Evolutionary conservation across 2,888 invertebrate species (phyloP), one percentile per base, ranked within the genome.

Genomic region (Papilio elwesi): DNA sequence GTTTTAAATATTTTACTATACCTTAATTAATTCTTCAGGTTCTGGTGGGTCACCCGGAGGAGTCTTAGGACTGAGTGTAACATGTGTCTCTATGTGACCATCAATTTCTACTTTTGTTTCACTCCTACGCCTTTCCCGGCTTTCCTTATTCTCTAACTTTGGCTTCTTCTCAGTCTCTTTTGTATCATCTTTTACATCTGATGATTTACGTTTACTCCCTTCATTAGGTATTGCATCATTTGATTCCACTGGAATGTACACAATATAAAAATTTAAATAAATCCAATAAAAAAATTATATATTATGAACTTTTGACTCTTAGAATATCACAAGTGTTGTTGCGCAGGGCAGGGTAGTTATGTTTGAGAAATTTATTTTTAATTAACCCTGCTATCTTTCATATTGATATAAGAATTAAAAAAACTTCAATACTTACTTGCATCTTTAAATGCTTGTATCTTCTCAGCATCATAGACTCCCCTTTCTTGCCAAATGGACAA

Each of bases 401-500:
- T 26, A 26, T 26, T 26, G 26, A 26, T 26, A 26, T 26, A 26
- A 26, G 4, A 26, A 1, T 26, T 26, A 26, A n/a, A n/a, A n/a
- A 43, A 43, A 43, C 1, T 26, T 55, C 6, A 68, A 15, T 66
- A 83, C 89, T 81, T 77, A 94, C 94, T 89, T 78, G 95, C 95
- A 73, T 94, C 94, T 86, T 96, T 97, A 86, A 96, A 97, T 73
- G 97, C 97, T 70, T 95, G 95, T 78, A 99, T 97, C 81, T 96
- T 95, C 76, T 96, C 94, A 68, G 96, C 94, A 82, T 97, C 97
- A 85, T 98, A 99, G 4, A 99, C 98, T 26, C 96, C 97, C 83
- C 99, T 94, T 81, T 99, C 98, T 78, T 97, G 96, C 99, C 99
- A 99, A 79, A 99, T 98, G 76, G 95, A 95, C 15, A 99, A 90